Evolutionary conservation across 2,113 vertebrate genomes (phyloP).

Genomic region (Delphinus delphis): DNA sequence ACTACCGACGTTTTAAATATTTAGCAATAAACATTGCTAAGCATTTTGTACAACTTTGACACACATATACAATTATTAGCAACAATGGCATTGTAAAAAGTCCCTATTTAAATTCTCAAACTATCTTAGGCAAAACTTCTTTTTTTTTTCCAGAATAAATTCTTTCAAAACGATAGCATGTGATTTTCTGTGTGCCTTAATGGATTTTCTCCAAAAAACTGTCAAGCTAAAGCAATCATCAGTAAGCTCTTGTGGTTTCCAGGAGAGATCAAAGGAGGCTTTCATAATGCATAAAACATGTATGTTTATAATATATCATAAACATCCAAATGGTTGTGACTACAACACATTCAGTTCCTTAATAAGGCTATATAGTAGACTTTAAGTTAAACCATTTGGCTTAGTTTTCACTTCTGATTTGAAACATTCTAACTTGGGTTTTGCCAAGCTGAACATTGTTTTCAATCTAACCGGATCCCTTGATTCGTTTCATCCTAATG

Average conservation of each 20-base stretch:
- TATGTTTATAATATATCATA: slow-evolving; percentile 76
- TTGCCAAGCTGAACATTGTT: slow-evolving; percentile 38
- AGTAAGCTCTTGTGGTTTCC: slow-evolving; percentile 61
- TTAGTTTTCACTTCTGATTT: slow-evolving; percentile 69
- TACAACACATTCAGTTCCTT: slow-evolving; percentile 63
- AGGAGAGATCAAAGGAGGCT: slow-evolving; percentile 73
- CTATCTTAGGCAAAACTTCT: neutral
- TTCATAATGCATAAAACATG: slow-evolving; percentile 73
- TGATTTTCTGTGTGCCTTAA: slow-evolving; percentile 26
- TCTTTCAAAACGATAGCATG: neutral
- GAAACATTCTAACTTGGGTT: slow-evolving; percentile 60
- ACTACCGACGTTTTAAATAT: neutral
- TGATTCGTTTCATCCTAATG: slow-evolving; percentile 64
- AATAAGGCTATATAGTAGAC: slow-evolving; percentile 20
- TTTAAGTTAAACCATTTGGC: slow-evolving; percentile 69
- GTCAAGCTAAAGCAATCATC: slow-evolving; percentile 69
- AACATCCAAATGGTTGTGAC: slow-evolving; percentile 68
- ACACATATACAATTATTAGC: neutral
- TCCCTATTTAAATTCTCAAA: neutral
- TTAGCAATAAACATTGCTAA: neutral
- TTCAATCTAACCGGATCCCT: slow-evolving; percentile 53
- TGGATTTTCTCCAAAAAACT: slow-evolving; percentile 66
- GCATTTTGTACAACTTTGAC: neutral
- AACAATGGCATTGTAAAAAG: neutral
- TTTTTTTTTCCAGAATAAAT: slow-evolving; percentile 1